These are phyloP conservation scores for Nomada fabriciana DNA, from an alignment of 2,888 invertebrate genomes.

Conservation along the genomic window DNA sequence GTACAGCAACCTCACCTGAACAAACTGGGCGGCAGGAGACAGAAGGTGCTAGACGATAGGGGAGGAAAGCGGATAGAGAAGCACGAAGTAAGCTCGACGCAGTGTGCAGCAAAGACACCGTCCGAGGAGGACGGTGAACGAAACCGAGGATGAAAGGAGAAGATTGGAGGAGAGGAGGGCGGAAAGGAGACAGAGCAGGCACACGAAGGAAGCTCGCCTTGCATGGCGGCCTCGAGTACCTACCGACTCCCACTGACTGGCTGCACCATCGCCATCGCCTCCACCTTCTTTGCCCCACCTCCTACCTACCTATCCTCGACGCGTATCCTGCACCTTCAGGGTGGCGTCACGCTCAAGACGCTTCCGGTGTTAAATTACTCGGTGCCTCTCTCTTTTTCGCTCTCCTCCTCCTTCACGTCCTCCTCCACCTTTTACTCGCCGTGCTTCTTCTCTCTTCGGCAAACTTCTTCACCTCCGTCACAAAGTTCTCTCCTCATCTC, in stretches of 20 bases:
- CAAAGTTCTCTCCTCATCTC: conserved; percentile 20
- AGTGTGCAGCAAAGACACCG: conserved; percentile 27
- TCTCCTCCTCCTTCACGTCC: conserved; percentile 52
- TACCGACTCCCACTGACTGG: conserved; percentile 75
- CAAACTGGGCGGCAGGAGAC: not conserved
- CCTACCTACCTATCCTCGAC: conserved; percentile 74
- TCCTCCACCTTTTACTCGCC: conserved; percentile 18
- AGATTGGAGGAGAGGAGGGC: conserved; percentile 55
- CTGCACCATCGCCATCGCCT: conserved; percentile 73
- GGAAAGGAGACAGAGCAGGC: conserved; percentile 64
- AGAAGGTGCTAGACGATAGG: not conserved
- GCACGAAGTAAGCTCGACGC: conserved; percentile 41
- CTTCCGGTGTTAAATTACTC: conserved; percentile 84
- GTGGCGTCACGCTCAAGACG: conserved; percentile 84
- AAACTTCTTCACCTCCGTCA: conserved; percentile 56
- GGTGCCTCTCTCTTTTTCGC: conserved; percentile 69
- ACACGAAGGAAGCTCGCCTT: conserved; percentile 71
- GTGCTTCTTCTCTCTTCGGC: conserved; percentile 37
- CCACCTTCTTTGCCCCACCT: conserved; percentile 73
- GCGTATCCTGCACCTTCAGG: conserved; percentile 84
- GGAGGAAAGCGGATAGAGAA: conserved; percentile 27
- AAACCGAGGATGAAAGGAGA: conserved; percentile 51
- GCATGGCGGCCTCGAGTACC: conserved; percentile 80
- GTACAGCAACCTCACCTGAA: not conserved
- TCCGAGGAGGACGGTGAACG: conserved; percentile 28